phyloP scores from a whole-genome alignment of 2,797 vertebrate genomes.

The Tapirus indicus region DNA sequence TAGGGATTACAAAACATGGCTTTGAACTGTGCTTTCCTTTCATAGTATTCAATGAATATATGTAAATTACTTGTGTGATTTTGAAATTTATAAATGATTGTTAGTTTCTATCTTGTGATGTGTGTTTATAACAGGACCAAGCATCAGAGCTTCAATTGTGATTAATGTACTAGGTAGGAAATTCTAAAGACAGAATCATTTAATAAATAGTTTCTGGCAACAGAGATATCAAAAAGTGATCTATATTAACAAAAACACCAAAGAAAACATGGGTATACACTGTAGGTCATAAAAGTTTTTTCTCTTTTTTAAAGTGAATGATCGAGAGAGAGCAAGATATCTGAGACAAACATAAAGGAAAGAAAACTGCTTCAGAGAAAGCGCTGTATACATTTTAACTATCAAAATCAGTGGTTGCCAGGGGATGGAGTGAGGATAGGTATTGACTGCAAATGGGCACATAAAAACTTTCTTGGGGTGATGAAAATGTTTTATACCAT shows the following conservation, averaged over 20 bases:
- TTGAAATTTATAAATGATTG: background rate
- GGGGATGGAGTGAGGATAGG: background rate
- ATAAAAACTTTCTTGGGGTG: background rate
- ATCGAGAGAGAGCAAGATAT: background rate
- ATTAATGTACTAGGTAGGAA: background rate
- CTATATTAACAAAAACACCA: background rate
- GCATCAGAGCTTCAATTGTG: background rate
- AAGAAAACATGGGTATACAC: background rate
- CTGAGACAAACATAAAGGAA: background rate
- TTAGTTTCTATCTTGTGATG: background rate
- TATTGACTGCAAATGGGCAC: background rate
- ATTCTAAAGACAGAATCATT: background rate
- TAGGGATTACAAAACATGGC: background rate
- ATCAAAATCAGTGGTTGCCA: background rate
- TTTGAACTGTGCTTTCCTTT: background rate
- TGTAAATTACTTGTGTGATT: background rate
- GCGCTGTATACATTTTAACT: background rate
- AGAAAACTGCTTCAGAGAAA: background rate
- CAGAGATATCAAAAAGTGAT: background rate
- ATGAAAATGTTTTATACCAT: background rate
- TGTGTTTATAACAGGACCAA: background rate
- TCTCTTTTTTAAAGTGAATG: background rate
- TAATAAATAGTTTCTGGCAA: background rate
- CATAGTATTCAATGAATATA: background rate
- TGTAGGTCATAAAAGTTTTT: background rate